Evolutionary conservation across 2,113 vertebrate species (phyloP), one percentile per base, ranked within the genome.

Genomic region (Mellivora capensis): DNA sequence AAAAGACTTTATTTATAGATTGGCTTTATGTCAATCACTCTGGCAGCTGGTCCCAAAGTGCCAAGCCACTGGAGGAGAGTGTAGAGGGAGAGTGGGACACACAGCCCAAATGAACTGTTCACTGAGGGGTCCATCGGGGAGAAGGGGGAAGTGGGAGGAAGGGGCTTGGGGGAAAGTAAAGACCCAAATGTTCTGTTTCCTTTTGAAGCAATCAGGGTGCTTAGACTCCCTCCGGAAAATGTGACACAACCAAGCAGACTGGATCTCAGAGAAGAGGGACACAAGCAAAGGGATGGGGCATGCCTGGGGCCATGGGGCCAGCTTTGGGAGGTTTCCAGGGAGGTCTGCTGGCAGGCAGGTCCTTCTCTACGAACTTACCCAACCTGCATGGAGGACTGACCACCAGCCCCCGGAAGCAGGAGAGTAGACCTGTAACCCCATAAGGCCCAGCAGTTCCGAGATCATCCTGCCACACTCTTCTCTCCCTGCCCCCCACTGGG

Each of bases 1-100:
- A 99, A 99, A 99, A 98, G 98, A 99, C 98, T 99, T 99, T 99
- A 99, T 99, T 99, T 99, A 99, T 99, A 99, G 99, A 99, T 99
- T 99, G 99, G 98, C 99, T 98, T 99, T 98, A 98, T 98, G 99
- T 99, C 99, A 99, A 99, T 99, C 99, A 99, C 61, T 98, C 98
- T 52, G 21, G 98, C 99, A 99, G 99, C 98, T 96, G 99, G 98
- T 98, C 98, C 95, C 47, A n/a, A 90, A 98, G 97, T 95, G 96
- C 80, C 97, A 93, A 64, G 64, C 80, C 92, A 87, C 82, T 21
- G 85, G 91, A 83, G 92, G 49, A 82, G 71, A 42, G 29, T 0
- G 3, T 3, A 2, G 29, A 44, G 74, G 64, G 59, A 72, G 3
- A 44, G 13, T 1, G n/a, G 90, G 77, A 72, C 57, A 52, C 15